Conservation (phyloP, 2,797 vertebrate genomes). For the Lepilemur ruficaudatus region DNA sequence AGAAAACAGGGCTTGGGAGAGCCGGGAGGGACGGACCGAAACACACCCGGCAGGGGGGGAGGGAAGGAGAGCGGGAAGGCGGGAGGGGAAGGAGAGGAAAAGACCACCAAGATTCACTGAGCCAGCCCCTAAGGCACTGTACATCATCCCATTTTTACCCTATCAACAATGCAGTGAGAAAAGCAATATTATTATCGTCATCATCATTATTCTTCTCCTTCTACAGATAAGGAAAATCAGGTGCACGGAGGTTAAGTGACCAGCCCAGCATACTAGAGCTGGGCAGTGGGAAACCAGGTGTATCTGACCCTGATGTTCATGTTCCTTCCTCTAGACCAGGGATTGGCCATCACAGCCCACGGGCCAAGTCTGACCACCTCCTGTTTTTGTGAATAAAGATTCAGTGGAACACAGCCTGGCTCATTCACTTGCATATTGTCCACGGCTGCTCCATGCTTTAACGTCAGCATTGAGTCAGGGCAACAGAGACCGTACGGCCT, state of each 20-base stretch:
- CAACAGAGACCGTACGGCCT: background rate
- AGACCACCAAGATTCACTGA: background rate
- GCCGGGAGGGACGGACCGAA: rapidly evolving
- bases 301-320: background rate
- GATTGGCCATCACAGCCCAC: background rate
- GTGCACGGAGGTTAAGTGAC: background rate
- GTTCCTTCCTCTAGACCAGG: background rate
- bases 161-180: background rate
- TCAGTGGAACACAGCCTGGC: background rate
- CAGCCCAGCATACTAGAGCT: background rate
- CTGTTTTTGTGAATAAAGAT: background rate
- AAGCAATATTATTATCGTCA: background rate
- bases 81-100: rapidly evolving
- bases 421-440: background rate
- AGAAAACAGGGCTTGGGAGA: background rate
- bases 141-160: no score
- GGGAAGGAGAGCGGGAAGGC: rapidly evolving
- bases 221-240: background rate
- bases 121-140: background rate
- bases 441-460: background rate
- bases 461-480: background rate
- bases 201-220: background rate
- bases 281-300: background rate
- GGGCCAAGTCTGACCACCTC: background rate
- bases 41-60: rapidly evolving